A percentile compares a stretch with the other conserved stretches of the same genome.
Evolutionary conservation across 2,888 invertebrate genomes (phyloP).

Genomic region (Encarsia formosa): DNA sequence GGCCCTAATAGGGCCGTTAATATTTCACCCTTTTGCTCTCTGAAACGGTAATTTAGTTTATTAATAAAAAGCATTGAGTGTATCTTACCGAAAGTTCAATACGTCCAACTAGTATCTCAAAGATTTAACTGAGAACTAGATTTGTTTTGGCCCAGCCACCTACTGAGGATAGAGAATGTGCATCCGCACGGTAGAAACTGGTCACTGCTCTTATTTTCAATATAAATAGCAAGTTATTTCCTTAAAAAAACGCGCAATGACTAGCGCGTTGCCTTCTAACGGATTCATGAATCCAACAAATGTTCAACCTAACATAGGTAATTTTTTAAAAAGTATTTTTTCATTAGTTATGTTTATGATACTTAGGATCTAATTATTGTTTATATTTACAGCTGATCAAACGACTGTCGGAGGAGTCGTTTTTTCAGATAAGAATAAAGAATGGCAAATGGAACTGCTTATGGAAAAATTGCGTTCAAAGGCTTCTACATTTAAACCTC

Average conservation of each 20-base stretch:
- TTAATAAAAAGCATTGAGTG: no score
- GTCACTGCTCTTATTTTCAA: no score
- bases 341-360: neutral
- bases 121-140: no score
- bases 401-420: conserved; percentile 34
- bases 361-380: neutral
- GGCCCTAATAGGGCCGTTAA: no score
- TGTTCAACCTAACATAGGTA: conserved; percentile 45
- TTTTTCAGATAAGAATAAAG: conserved; percentile 60
- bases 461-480: conserved; percentile 90
- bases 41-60: no score
- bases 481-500: conserved; percentile 73
- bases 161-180: no score
- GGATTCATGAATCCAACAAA: conserved; percentile 47
- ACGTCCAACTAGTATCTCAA: no score
- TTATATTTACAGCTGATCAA: conserved; percentile 39
- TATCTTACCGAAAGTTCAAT: no score
- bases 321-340: conserved; percentile 9
- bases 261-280: conserved; percentile 41
- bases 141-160: no score
- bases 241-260: conserved; percentile 32
- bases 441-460: conserved; percentile 78
- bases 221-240: no score
- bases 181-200: no score
- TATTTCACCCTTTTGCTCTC: no score